Evolutionary conservation across 2,113 vertebrate species (phyloP).

Genomic region (Chaetops frenatus): DNA sequence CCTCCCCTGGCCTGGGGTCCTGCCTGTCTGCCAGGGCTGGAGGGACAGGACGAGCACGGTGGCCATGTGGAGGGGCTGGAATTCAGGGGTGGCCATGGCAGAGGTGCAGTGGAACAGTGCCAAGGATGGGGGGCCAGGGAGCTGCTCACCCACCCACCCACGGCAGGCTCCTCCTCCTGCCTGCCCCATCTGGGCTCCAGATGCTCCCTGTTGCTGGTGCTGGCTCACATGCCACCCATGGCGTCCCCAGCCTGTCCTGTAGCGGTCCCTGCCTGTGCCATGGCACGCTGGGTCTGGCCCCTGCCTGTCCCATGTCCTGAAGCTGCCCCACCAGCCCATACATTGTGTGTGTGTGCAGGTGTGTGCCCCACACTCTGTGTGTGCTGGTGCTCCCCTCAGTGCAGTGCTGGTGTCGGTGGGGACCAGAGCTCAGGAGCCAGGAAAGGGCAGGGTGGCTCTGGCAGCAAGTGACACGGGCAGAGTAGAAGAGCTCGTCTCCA

Average conservation of each 20-base stretch:
- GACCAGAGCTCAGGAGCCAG: background rate
- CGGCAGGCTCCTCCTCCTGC: background rate
- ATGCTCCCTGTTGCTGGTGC: background rate
- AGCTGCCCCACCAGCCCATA: background rate
- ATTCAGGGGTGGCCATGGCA: rapidly evolving
- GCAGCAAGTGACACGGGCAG: background rate
- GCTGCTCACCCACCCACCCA: background rate
- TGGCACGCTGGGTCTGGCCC: background rate
- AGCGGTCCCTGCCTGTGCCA: background rate
- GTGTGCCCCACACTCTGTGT: background rate
- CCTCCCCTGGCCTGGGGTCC: rapidly evolving
- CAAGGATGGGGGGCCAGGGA: background rate
- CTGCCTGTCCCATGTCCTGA: background rate
- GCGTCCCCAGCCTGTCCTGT: background rate
- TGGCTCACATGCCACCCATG: background rate
- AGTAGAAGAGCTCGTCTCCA: background rate
- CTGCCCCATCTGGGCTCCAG: constrained; percentile 28
- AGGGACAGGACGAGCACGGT: rapidly evolving
- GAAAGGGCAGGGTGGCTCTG: background rate
- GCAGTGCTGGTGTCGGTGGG: rapidly evolving
- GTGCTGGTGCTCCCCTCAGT: background rate
- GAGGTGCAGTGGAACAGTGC: background rate
- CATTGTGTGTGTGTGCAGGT: too few species aligned
- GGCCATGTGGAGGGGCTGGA: rapidly evolving
- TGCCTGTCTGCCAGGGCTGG: background rate